phyloP scores from a whole-genome alignment of 2,113 vertebrate genomes.

The Paradoxurus hermaphroditus region DNA sequence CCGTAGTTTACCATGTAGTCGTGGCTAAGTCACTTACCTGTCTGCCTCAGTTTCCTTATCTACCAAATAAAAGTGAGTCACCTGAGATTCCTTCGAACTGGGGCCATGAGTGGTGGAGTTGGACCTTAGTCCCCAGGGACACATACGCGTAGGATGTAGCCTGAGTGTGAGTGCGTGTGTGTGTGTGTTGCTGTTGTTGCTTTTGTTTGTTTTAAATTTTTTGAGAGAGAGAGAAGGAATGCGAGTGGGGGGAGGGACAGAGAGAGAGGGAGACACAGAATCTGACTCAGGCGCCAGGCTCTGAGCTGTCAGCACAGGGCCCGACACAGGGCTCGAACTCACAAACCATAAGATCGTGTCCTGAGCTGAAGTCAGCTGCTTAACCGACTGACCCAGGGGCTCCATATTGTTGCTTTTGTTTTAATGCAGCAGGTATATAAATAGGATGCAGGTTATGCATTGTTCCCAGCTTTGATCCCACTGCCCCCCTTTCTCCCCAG shows the following conservation, averaged over 20 bases:
- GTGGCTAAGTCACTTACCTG: background rate
- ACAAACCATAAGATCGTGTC: too few species aligned
- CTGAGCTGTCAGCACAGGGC: too few species aligned
- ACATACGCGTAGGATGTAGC: background rate
- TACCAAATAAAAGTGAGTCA: background rate
- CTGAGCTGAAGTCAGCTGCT: too few species aligned
- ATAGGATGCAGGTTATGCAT: background rate
- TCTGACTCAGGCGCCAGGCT: too few species aligned
- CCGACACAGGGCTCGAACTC: too few species aligned
- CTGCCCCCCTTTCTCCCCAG: accelerated
- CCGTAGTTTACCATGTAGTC: background rate
- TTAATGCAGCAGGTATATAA: background rate
- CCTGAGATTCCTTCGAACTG: background rate
- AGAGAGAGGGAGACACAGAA: too few species aligned
- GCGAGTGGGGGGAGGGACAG: too few species aligned
- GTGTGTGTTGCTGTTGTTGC: background rate
- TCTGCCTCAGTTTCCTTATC: background rate
- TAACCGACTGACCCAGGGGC: too few species aligned
- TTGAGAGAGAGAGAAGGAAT: too few species aligned
- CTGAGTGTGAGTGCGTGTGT: background rate
- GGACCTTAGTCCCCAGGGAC: background rate
- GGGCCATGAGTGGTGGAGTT: background rate
- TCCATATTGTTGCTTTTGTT: background rate
- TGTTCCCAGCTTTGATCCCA: background rate
- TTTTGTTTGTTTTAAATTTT: background rate